A percentile compares a stretch with the other conserved stretches of the same genome.
These are phyloP conservation scores for Scophthalmus maximus DNA, from an alignment of 2,113 vertebrate genomes.

Conservation along the genomic window DNA sequence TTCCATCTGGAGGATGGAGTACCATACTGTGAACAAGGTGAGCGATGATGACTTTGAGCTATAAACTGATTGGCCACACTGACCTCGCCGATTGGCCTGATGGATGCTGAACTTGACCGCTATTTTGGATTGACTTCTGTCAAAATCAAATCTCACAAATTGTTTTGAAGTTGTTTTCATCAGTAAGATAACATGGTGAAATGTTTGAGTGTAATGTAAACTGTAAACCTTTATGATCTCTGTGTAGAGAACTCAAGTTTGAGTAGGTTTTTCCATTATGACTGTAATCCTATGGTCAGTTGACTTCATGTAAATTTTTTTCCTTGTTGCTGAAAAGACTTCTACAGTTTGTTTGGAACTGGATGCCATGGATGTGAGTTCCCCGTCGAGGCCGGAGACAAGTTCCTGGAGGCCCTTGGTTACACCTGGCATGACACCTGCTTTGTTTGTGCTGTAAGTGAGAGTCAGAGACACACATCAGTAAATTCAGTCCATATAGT, in stretches of 20 bases:
- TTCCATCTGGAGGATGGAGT: slow-evolving; percentile 98
- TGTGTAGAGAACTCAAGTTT: no score
- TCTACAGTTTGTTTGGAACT: slow-evolving; percentile 93
- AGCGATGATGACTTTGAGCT: slow-evolving; percentile 35
- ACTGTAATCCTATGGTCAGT: no score
- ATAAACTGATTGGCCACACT: background rate
- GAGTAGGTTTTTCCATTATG: no score
- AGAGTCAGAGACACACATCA: background rate
- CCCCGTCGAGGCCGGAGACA: slow-evolving; percentile 96
- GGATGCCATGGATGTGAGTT: slow-evolving; percentile 97
- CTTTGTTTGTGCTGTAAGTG: slow-evolving; percentile 94
- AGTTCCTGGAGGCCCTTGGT: slow-evolving; percentile 95
- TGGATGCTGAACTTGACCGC: no score
- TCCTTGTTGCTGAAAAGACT: slow-evolving; percentile 78
- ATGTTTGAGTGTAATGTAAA: background rate
- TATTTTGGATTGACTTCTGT: background rate
- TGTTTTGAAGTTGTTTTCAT: background rate
- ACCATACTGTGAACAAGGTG: slow-evolving; percentile 96
- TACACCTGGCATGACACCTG: slow-evolving; percentile 98
- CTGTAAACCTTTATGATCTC: background rate
- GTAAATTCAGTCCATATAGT: no score
- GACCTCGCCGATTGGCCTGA: no score
- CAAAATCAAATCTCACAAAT: background rate
- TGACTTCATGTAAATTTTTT: no score
- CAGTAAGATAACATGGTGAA: background rate